Conservation (phyloP, 1,140 invertebrate species). For the Cydia strobilella region DNA sequence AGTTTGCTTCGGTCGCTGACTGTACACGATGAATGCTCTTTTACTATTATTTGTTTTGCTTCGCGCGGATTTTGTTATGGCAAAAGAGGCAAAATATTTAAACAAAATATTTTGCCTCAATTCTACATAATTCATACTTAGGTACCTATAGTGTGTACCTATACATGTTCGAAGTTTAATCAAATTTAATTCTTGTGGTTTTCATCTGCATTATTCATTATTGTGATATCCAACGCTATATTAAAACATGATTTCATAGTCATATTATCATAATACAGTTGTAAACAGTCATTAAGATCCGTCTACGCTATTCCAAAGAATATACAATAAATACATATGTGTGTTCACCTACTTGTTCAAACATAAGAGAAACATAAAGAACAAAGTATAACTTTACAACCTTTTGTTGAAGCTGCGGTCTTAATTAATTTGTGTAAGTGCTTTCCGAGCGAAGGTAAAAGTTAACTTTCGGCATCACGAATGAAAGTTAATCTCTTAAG, state of each 20-base stretch:
- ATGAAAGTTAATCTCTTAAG: constrained; percentile 71
- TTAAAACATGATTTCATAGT: background rate
- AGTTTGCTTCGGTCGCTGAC: constrained; percentile 26
- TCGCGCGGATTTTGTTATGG: background rate
- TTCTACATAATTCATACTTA: too few relatives aligned
- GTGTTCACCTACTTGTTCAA: background rate
- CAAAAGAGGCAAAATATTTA: too few relatives aligned
- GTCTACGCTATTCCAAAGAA: background rate
- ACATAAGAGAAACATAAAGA: background rate
- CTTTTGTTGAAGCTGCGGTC: constrained; percentile 4
- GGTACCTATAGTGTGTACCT: background rate
- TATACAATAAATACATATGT: background rate
- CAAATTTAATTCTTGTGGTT: background rate
- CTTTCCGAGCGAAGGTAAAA: constrained; percentile 67
- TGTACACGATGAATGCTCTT: constrained; percentile 1
- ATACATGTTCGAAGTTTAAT: background rate
- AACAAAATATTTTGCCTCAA: background rate
- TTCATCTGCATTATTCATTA: background rate
- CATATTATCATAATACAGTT: background rate
- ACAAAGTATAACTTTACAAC: constrained; percentile 3
- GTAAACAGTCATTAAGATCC: background rate
- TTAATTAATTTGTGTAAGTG: constrained; percentile 34
- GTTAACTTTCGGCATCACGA: constrained; percentile 69
- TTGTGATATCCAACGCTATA: too few relatives aligned
- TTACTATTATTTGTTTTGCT: background rate